Conservation (phyloP, 2,113 vertebrate genomes). For the Melanerpes formicivorus region DNA sequence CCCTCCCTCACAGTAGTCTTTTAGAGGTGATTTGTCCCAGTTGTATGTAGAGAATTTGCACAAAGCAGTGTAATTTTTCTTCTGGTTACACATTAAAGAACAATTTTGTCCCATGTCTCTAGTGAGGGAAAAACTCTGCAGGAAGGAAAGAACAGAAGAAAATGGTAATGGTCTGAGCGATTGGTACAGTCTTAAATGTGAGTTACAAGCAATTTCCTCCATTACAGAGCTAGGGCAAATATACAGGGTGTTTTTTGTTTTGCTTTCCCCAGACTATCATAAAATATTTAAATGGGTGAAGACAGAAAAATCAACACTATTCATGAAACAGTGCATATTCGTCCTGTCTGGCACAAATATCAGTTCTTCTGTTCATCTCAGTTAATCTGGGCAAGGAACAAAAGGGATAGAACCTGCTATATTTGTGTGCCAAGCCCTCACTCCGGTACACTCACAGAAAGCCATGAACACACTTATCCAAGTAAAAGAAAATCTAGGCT, state of each 20-base stretch:
- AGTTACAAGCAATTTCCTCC: neutral
- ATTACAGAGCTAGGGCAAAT: neutral
- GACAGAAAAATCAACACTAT: neutral
- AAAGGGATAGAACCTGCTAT: neutral
- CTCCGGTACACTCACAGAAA: neutral
- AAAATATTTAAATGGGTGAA: neutral
- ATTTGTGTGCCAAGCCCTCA: rapidly evolving
- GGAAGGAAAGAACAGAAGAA: neutral
- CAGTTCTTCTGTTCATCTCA: neutral
- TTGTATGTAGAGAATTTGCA: neutral
- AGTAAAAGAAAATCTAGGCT: neutral
- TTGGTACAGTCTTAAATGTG: neutral
- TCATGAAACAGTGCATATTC: neutral
- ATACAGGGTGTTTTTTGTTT: neutral
- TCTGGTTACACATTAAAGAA: neutral
- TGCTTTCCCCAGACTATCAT: neutral
- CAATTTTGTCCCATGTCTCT: neutral
- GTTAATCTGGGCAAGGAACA: neutral
- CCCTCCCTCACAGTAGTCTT: neutral
- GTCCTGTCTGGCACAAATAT: neutral
- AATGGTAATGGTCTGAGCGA: neutral
- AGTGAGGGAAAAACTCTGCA: neutral
- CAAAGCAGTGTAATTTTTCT: neutral
- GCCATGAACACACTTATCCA: neutral
- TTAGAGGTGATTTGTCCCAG: neutral